Evolutionary conservation across 2,888 invertebrate genomes (phyloP), one percentile per base, ranked within the genome.

Genomic region (Nipponacmea schrenckii): DNA sequence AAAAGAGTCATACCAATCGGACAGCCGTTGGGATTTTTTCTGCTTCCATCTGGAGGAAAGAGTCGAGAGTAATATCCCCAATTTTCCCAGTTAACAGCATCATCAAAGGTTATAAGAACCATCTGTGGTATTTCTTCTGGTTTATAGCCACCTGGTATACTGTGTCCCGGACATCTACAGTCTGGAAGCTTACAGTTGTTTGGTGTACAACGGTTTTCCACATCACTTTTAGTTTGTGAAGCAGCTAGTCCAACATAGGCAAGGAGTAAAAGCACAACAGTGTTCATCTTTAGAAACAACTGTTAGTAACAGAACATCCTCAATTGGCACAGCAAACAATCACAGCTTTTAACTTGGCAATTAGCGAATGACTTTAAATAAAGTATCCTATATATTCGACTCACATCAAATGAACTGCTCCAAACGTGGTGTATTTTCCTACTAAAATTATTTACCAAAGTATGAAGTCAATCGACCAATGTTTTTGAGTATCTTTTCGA

Each of bases 1-100:
- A 98, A 98, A 92, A 98, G 97, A 50, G 98, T 98, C 74, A 96
- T 96, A 94, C 95, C 85, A 94, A 91, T 91, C 0, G 90, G 90
- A 73, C 93, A 93, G 0, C 91, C 91, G 84, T 94, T 93, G 0
- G 92, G 92, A 87, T 94, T 94, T 66, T 79, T 79, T 39, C 84
- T 74, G 26, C 75, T 77, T 8, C 82, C 74, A 64, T 82, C 82
- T 7, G 77, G 73, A 0, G 79, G 80, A 71, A 83, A 83, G 12
- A 82, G 67, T 24, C 74, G 15, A 64, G 70, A 67, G 65, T 78
- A 78, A 45, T 70, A 74, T n/a, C 77, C 71, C 78, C 78, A 78
- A 56, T 81, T 80, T 48, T 77, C 78, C 48, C 82, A 77, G 71
- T 78, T 85, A 10, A 85, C 82, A 2, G 83, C 84, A 71, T 85